These are phyloP conservation scores for Homarus gammarus DNA, from an alignment of 2,888 invertebrate genomes.

Conservation along the genomic window DNA sequence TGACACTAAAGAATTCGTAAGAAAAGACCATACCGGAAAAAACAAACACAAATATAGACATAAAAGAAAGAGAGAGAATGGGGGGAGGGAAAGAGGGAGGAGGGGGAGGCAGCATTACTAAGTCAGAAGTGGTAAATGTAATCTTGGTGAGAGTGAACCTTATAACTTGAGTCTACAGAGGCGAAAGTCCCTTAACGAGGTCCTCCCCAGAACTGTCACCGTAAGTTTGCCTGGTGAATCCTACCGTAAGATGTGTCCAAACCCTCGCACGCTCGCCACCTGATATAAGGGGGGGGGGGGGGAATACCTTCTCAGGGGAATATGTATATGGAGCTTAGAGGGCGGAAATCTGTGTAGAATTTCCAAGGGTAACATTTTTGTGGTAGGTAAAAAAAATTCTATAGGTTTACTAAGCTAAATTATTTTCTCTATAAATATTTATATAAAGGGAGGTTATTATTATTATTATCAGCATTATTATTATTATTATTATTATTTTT, in stretches of 20 bases:
- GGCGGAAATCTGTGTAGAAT: not conserved
- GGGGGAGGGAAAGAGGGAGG: conserved; percentile 7
- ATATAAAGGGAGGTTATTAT: too few species aligned
- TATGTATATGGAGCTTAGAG: not conserved
- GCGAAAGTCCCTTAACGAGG: not conserved
- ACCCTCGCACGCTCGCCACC: conserved; percentile 31
- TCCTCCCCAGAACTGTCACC: conserved; percentile 33
- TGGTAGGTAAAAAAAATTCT: too few species aligned
- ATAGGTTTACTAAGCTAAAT: too few species aligned
- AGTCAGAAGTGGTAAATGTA: not conserved
- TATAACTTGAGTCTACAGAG: not conserved
- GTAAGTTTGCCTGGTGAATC: conserved; percentile 41
- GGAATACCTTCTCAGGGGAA: conserved; percentile 11
- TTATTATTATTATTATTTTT: too few species aligned
- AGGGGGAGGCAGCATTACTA: conserved; percentile 16
- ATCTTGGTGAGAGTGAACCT: not conserved
- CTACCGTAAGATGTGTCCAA: conserved; percentile 29
- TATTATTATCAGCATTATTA: too few species aligned
- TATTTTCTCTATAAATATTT: too few species aligned
- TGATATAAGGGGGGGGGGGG: conserved; percentile 46
- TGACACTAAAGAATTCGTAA: too few species aligned
- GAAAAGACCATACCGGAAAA: too few species aligned
- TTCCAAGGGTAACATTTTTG: too few species aligned
- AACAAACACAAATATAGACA: too few species aligned
- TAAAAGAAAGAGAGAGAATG: not conserved